Percentiles rank a stretch among this genome's conserved stretches.
Conservation (phyloP, 2,113 vertebrate species). For the Oryzias javanicus region DNA sequence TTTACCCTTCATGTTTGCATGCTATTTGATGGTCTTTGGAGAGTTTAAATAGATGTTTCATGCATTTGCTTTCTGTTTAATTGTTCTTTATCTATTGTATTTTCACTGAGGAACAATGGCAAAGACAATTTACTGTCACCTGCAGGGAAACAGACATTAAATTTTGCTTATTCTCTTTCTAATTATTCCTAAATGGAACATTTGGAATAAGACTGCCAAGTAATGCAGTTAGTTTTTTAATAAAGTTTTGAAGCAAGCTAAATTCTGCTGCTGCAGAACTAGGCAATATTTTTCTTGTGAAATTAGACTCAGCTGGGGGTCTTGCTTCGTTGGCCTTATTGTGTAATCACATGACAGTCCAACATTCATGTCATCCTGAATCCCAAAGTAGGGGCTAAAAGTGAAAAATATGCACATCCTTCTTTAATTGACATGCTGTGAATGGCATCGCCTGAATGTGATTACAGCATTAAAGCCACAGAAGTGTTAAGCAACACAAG, state of each 20-base stretch:
- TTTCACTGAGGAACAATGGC: slow-evolving; percentile 68
- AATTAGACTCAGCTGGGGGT: slow-evolving; percentile 66
- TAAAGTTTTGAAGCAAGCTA: slow-evolving; percentile 64
- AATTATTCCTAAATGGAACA: slow-evolving; percentile 73
- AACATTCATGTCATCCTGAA: slow-evolving; percentile 21
- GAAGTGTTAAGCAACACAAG: slow-evolving; percentile 64
- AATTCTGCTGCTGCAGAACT: slow-evolving; percentile 59
- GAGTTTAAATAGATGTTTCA: slow-evolving; percentile 47
- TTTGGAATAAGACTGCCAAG: slow-evolving; percentile 66
- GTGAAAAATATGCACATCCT: slow-evolving; percentile 38
- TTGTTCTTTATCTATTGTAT: slow-evolving; percentile 58
- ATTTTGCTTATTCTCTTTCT: slow-evolving; percentile 66
- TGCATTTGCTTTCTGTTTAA: slow-evolving; percentile 52
- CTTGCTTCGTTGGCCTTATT: slow-evolving; percentile 51
- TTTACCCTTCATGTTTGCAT: slow-evolving; percentile 39
- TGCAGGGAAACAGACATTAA: slow-evolving; percentile 72
- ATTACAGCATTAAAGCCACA: slow-evolving; percentile 63
- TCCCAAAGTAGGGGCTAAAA: slow-evolving; percentile 43
- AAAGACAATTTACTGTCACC: slow-evolving; percentile 71
- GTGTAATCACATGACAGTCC: slow-evolving; percentile 40
- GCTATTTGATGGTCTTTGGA: slow-evolving; percentile 43
- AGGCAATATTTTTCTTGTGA: slow-evolving; percentile 59
- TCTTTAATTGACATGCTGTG: slow-evolving; percentile 64
- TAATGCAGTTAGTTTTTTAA: slow-evolving; percentile 69
- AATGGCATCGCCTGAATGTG: slow-evolving; percentile 67